Conservation (phyloP, 2,797 vertebrate species). For the Crax fasciolata region DNA sequence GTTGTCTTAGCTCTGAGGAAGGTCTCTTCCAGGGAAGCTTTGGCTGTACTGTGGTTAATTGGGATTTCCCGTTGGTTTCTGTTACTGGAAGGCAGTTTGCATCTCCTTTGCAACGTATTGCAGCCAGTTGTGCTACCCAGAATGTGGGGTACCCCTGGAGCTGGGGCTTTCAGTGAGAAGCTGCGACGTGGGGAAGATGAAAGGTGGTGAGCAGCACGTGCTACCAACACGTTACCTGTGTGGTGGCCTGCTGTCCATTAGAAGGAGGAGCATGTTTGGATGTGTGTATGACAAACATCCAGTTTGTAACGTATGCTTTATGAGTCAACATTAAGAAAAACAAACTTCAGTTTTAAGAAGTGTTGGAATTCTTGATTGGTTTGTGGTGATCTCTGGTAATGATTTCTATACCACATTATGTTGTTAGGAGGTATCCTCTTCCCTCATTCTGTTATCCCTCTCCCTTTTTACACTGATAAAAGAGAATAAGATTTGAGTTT, state of each 20-base stretch:
- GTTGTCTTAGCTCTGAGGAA: neutral
- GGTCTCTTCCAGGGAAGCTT: neutral
- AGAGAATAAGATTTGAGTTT: neutral
- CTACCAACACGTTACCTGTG: accelerated
- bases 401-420: neutral
- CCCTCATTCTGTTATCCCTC: neutral
- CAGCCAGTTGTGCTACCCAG: neutral
- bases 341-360: neutral
- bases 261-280: neutral
- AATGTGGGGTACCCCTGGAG: neutral
- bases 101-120: neutral
- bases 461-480: neutral
- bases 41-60: neutral
- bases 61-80: neutral
- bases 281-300: neutral
- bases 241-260: neutral
- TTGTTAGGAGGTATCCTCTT: neutral
- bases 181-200: neutral
- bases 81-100: neutral
- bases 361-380: neutral
- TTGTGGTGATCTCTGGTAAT: neutral
- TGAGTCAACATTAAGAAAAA: neutral
- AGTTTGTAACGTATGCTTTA: neutral
- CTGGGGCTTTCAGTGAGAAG: neutral
- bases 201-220: neutral